A percentile compares a stretch with the other conserved stretches of the same genome.
phyloP scores from a whole-genome alignment of 2,888 invertebrate species.

The Argynnis bischoffii region DNA sequence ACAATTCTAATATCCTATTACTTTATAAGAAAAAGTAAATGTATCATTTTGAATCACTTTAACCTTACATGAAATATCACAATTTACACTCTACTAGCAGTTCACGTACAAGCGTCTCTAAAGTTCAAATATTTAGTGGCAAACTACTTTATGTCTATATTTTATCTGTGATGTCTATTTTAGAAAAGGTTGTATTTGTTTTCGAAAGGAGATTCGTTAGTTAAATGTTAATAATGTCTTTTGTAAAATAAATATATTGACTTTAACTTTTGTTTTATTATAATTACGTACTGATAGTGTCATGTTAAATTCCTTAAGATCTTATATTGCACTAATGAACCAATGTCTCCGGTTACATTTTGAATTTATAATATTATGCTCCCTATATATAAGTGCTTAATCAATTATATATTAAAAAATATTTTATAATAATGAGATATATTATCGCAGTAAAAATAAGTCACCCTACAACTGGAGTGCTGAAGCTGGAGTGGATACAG shows the following conservation, averaged over 20 bases:
- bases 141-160: conserved; percentile 72
- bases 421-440: no score
- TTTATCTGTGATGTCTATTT: conserved; percentile 80
- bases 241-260: conserved; percentile 70
- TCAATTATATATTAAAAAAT: no score
- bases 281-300: background rate
- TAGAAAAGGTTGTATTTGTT: conserved; percentile 63
- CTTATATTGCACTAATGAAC: background rate
- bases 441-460: no score
- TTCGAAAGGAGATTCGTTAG: conserved; percentile 61
- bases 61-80: conserved; percentile 1
- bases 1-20: no score
- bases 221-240: conserved; percentile 64
- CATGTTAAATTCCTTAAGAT: background rate
- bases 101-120: conserved; percentile 22
- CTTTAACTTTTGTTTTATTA: conserved; percentile 45
- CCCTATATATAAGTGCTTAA: no score
- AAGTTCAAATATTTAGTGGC: conserved; percentile 49
- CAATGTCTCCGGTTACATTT: no score
- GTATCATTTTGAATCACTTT: conserved; percentile 12
- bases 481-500: no score
- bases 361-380: no score
- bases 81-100: conserved; percentile 1
- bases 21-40: background rate
- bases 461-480: no score